phyloP scores from a whole-genome alignment of 2,888 invertebrate genomes.

The Brassicogethes aeneus region DNA sequence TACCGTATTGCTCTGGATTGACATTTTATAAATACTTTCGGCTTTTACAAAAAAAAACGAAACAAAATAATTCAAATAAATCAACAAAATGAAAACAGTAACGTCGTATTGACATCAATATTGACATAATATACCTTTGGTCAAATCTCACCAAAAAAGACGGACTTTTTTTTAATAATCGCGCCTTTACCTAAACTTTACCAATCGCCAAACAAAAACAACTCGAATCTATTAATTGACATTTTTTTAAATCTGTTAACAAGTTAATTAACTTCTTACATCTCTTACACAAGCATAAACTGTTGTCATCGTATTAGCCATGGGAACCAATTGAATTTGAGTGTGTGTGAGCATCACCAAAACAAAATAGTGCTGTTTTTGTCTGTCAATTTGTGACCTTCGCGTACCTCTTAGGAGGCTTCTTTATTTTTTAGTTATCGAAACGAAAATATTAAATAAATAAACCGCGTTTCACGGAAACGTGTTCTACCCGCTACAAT shows the following conservation, averaged over 20 bases:
- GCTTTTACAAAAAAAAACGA: conserved; percentile 29
- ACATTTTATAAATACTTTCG: conserved; percentile 37
- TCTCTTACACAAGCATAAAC: too few species aligned
- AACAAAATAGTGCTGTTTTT: background rate
- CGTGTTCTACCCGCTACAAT: conserved; percentile 34
- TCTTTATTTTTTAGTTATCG: background rate
- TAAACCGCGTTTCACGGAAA: conserved; percentile 37
- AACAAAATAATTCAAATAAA: conserved; percentile 10
- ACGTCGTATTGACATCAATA: conserved; percentile 43
- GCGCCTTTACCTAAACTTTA: background rate
- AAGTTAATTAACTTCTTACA: too few species aligned
- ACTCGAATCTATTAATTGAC: conserved; percentile 8
- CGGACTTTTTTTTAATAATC: conserved; percentile 38
- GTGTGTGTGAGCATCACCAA: background rate
- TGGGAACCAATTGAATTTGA: too few species aligned
- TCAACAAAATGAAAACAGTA: conserved; percentile 18
- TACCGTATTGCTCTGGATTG: conserved; percentile 45
- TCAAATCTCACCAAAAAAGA: conserved; percentile 33
- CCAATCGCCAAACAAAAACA: background rate
- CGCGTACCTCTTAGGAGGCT: background rate
- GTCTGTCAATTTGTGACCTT: background rate
- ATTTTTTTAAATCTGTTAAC: too few species aligned
- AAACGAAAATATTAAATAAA: conserved; percentile 33
- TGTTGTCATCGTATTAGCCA: too few species aligned
- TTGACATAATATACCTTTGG: conserved; percentile 38